phyloP scores from a whole-genome alignment of 2,113 vertebrate genomes.

The Paracanthobrama guichenoti region DNA sequence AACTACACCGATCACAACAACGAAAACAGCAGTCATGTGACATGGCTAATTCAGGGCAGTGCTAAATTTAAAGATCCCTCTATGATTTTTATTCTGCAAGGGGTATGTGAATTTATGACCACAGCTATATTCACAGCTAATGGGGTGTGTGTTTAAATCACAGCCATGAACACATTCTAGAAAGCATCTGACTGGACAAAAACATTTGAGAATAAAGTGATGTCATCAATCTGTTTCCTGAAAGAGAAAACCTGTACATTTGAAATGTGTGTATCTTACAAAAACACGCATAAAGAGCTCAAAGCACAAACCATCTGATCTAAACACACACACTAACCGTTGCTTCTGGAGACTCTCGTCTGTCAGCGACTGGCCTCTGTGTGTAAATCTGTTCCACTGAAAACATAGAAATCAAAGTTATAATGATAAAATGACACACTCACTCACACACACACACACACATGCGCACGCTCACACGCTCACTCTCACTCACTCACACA shows the following conservation, averaged over 20 bases:
- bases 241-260: too few relatives aligned
- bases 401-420: slow-evolving; percentile 33
- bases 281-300: background rate
- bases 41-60: too few relatives aligned
- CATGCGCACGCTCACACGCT: too few relatives aligned
- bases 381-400: slow-evolving; percentile 76
- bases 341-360: slow-evolving; percentile 54
- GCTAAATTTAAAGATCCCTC: too few relatives aligned
- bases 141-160: background rate
- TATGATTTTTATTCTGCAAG: background rate
- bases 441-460: background rate
- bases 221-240: too few relatives aligned
- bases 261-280: too few relatives aligned
- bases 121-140: background rate
- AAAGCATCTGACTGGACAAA: too few relatives aligned
- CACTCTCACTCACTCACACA: slow-evolving; percentile 9
- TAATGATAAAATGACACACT: background rate
- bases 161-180: too few relatives aligned
- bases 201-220: too few relatives aligned
- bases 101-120: background rate
- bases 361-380: slow-evolving; percentile 53
- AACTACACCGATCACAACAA: slow-evolving; percentile 55
- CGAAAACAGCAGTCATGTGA: background rate
- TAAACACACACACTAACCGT: slow-evolving; percentile 63
- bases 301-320: background rate